A percentile compares a stretch with the other conserved stretches of the same genome.
These are phyloP conservation scores for Temnothorax nylanderi DNA, from an alignment of 1,140 invertebrate species.

Conservation along the genomic window DNA sequence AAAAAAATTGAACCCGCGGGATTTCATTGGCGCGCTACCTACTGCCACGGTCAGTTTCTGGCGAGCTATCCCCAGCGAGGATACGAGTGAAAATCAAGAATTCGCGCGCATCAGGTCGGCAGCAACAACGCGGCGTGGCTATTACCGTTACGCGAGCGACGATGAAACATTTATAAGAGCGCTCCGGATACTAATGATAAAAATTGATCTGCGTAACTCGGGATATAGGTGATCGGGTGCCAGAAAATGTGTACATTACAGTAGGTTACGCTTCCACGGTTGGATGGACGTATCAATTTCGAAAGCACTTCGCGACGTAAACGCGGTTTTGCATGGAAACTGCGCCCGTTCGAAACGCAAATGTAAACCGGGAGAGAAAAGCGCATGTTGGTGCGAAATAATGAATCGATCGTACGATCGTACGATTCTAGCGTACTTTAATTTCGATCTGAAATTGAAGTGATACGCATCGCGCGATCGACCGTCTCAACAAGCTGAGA, in stretches of 20 bases:
- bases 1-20: slow-evolving; percentile 73
- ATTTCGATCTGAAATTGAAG: slow-evolving; percentile 6
- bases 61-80: slow-evolving; percentile 60
- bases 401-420: slow-evolving; percentile 2
- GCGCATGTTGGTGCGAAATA: slow-evolving; percentile 20
- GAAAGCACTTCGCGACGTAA: slow-evolving; percentile 32
- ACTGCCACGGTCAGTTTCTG: slow-evolving; percentile 66
- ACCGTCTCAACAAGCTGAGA: not conserved
- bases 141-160: slow-evolving; percentile 3
- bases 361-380: not conserved
- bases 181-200: slow-evolving; percentile 43
- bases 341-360: not conserved
- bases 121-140: not conserved
- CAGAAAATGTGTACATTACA: slow-evolving; percentile 23
- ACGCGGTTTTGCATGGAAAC: slow-evolving; percentile 8
- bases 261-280: not conserved
- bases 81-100: slow-evolving; percentile 61
- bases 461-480: not conserved
- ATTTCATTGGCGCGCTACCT: slow-evolving; percentile 70
- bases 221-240: slow-evolving; percentile 12
- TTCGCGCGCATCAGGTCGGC: not conserved
- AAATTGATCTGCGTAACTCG: slow-evolving; percentile 35
- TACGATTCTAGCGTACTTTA: not conserved
- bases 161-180: slow-evolving; percentile 40
- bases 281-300: slow-evolving; percentile 51